Evolutionary conservation across 1,140 invertebrate genomes (phyloP), one percentile per base, ranked within the genome.

Genomic region (Drosophila lini): DNA sequence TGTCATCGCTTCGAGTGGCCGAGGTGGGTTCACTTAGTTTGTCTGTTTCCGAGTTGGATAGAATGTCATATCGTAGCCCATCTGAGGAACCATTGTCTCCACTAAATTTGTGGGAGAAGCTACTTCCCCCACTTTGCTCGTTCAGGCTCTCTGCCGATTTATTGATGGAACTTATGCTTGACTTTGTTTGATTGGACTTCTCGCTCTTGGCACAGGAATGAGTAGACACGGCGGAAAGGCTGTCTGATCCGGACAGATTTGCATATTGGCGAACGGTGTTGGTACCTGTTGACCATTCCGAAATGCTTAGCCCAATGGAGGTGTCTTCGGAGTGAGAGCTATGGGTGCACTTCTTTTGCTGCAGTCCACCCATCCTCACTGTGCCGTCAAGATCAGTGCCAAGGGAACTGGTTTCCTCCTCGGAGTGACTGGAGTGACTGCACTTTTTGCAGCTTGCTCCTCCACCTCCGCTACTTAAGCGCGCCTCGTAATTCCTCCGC

Each of bases 281-380:
- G 2, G 95, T 96, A 28, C 96, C 96, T 40, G 96, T 97, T 0
- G 96, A 97, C 96, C 96, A 97, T 78, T 97, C 96, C 2, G 96
- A 97, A 82, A 96, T 95, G 73, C 96, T 96, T 32, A 97, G 92
- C 16, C 96, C 96, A 91, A 97, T 96, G 0, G 96, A 97, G 2
- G 96, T 97, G 85, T 97, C 96, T 91, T 97, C 96, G 19, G 96
- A 96, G 88, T 96, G 96, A 0, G 96, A 96, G 92, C 96, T 95
- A 91, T 96, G 94, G 56, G 95, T 93, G 92, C 96, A 95, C 94
- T 96, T 93, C 73, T 96, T 96, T 57, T 95, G 95, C 86, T 96
- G 95, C 7, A 96, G 91, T 6, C 95, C 65, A 10, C 65, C 96
- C 80, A 96, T 95, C 90, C 96, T 95, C 0, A 97, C 96, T 0